Conservation (phyloP, 2,113 vertebrate species). For the Sakesphorus luctuosus region DNA sequence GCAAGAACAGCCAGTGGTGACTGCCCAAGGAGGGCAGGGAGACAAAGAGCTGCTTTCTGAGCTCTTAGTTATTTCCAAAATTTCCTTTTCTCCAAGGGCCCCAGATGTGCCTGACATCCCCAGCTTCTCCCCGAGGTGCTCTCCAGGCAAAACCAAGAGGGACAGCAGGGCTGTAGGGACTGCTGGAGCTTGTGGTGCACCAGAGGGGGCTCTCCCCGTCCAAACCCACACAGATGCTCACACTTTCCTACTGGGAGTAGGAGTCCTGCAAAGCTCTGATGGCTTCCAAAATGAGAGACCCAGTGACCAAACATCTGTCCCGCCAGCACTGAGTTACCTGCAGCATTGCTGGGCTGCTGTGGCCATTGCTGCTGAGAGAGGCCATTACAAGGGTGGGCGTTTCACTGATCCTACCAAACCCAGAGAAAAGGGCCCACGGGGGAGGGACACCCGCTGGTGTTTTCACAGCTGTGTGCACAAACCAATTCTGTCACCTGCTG, state of each 20-base stretch:
- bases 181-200: accelerated
- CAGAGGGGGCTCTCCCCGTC: not conserved
- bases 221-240: not conserved
- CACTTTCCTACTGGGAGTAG: not conserved
- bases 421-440: not conserved
- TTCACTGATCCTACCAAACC: not conserved
- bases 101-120: not conserved
- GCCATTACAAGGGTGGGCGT: not conserved
- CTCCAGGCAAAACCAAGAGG: not conserved
- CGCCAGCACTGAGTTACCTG: not conserved
- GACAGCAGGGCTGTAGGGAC: accelerated
- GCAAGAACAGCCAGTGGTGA: not conserved
- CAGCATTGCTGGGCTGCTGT: not conserved
- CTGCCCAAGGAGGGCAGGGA: not conserved
- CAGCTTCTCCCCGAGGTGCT: not conserved
- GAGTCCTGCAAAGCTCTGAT: not conserved
- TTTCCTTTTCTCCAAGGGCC: not conserved
- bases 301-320: not conserved
- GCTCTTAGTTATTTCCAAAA: not conserved
- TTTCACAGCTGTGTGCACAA: not conserved
- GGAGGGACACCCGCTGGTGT: not conserved
- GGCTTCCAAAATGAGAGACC: not conserved
- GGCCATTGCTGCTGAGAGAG: not conserved
- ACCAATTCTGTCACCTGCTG: not conserved
- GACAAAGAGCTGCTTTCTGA: not conserved